Percentiles rank a stretch among this genome's conserved stretches.
Conservation (phyloP, 1,140 invertebrate genomes). For the Aphelinus atriplicis region DNA sequence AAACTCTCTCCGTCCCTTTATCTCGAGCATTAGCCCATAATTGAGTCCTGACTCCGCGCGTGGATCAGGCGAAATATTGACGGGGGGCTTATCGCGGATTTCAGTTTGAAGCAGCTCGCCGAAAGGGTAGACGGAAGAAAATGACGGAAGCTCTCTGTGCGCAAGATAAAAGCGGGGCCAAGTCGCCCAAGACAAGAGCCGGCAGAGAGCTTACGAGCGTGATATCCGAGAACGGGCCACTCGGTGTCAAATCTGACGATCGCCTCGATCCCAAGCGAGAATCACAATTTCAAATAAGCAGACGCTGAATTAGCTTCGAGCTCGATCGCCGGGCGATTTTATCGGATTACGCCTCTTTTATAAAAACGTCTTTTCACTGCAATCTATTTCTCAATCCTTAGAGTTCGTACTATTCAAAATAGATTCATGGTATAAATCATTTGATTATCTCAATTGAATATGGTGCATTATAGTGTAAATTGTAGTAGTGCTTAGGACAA, state of each 20-base stretch:
- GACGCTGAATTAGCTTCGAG: not conserved
- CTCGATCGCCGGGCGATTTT: not conserved
- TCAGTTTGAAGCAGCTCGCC: constrained; percentile 19
- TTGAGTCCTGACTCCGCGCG: constrained; percentile 28
- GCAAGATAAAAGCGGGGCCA: not conserved
- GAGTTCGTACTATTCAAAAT: too few relatives aligned
- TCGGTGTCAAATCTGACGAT: constrained; percentile 11
- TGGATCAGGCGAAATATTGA: constrained; percentile 35
- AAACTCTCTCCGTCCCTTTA: not conserved
- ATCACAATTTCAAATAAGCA: constrained; percentile 32
- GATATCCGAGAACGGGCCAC: constrained; percentile 5
- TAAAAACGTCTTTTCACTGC: too few relatives aligned
- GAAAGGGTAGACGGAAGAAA: constrained; percentile 26
- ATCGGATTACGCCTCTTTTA: not conserved
- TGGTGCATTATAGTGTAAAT: too few relatives aligned
- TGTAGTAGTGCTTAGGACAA: too few relatives aligned
- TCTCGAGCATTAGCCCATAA: constrained; percentile 35
- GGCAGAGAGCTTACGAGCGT: constrained; percentile 2
- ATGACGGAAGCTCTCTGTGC: constrained; percentile 15
- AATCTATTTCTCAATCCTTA: too few relatives aligned
- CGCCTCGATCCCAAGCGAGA: not conserved
- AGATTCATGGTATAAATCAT: too few relatives aligned
- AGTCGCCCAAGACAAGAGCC: constrained; percentile 3
- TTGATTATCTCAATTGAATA: too few relatives aligned
- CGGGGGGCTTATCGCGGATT: constrained; percentile 34